Percentiles rank a stretch among this genome's conserved stretches.
Conservation (phyloP, 1,140 invertebrate species). For the Elymnias hypermnestra region DNA sequence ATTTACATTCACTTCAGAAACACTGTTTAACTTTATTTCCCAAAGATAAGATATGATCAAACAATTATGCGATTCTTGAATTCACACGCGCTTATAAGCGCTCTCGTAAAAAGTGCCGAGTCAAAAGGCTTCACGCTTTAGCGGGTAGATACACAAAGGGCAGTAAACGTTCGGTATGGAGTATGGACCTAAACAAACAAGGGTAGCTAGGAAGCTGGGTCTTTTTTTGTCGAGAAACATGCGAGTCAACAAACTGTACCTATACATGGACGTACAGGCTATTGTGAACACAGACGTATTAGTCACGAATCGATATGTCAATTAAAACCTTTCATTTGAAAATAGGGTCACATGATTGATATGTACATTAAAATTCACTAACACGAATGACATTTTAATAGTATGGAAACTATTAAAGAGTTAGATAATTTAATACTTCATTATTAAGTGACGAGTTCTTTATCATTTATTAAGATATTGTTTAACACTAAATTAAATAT, state of each 20-base stretch:
- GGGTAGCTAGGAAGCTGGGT: constrained; percentile 70
- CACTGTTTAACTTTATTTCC: too few relatives aligned
- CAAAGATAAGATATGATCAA: constrained; percentile 5
- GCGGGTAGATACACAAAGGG: constrained; percentile 60
- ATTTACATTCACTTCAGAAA: too few relatives aligned
- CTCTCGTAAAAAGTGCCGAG: constrained; percentile 70
- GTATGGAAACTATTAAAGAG: neutral
- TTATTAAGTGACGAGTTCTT: constrained; percentile 5
- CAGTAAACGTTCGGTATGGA: constrained; percentile 66
- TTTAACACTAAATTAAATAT: too few relatives aligned
- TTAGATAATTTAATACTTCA: constrained; percentile 12
- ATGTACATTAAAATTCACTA: constrained; percentile 8
- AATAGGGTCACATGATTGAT: neutral
- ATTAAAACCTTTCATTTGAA: neutral
- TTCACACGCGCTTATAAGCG: constrained; percentile 57
- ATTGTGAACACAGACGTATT: constrained; percentile 17
- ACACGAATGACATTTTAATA: constrained; percentile 11
- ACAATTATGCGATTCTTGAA: constrained; percentile 16
- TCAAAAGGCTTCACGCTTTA: constrained; percentile 71
- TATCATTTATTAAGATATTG: neutral
- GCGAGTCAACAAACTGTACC: constrained; percentile 54
- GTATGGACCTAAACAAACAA: constrained; percentile 71
- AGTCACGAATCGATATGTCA: constrained; percentile 16
- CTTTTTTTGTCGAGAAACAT: constrained; percentile 70
- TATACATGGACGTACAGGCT: neutral